Evolutionary conservation across 2,113 vertebrate genomes (phyloP).

Genomic region (Alethe diademata): DNA sequence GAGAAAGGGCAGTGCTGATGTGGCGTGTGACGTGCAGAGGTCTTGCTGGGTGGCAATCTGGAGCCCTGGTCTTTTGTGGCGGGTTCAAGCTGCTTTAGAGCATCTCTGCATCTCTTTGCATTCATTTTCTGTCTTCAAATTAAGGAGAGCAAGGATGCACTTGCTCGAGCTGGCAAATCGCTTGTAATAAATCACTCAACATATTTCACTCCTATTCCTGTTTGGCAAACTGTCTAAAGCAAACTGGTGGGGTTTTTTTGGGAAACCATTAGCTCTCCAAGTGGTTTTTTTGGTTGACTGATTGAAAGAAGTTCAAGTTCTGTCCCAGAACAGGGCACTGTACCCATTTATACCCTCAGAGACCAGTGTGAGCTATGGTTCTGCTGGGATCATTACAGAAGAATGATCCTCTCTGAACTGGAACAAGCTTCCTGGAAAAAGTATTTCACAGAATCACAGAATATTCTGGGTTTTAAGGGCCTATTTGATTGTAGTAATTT

Average conservation of each 20-base stretch:
- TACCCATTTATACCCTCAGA: not conserved
- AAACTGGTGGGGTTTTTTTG: not conserved
- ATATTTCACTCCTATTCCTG: conserved; percentile 35
- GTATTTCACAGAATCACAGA: not conserved
- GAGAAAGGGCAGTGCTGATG: not conserved
- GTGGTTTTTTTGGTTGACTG: conserved; percentile 36
- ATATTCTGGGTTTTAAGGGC: not conserved
- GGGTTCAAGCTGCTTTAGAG: not conserved
- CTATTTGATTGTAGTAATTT: not conserved
- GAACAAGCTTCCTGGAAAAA: not conserved
- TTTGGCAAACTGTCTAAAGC: conserved; percentile 44
- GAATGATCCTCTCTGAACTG: not conserved
- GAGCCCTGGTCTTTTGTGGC: not conserved
- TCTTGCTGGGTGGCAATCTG: not conserved
- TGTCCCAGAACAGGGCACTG: not conserved
- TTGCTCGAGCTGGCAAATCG: conserved; percentile 25
- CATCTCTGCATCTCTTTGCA: not conserved
- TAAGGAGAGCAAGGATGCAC: not conserved
- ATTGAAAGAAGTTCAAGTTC: not conserved
- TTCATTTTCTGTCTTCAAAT: conserved; percentile 11
- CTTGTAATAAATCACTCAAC: conserved; percentile 31
- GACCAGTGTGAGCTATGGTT: not conserved
- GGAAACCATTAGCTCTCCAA: not conserved
- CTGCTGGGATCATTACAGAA: not conserved
- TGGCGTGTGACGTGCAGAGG: not conserved